Evolutionary conservation across 2,797 vertebrate genomes (phyloP).

Genomic region (Lates japonicus): DNA sequence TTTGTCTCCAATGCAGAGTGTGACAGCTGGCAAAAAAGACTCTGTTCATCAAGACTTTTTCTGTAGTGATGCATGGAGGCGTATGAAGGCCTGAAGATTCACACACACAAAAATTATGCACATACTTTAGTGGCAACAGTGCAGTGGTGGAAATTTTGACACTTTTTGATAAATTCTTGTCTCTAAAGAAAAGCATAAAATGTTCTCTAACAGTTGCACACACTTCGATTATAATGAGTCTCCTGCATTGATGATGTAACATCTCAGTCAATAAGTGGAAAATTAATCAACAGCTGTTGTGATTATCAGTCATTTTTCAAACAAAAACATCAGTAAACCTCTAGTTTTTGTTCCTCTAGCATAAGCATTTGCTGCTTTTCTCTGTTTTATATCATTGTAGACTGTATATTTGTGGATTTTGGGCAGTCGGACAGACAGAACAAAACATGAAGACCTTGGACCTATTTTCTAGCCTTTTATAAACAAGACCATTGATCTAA

Average conservation of each 20-base stretch:
- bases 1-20: slow-evolving; percentile 51
- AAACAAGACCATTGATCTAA: background rate
- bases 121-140: slow-evolving; percentile 26
- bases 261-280: background rate
- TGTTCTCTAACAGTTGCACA: background rate
- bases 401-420: background rate
- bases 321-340: background rate
- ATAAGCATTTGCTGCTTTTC: background rate
- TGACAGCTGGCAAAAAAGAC: slow-evolving; percentile 66
- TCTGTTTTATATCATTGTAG: background rate
- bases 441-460: background rate
- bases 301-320: background rate
- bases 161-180: background rate
- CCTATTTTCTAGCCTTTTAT: background rate
- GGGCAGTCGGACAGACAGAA: too few species aligned
- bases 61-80: slow-evolving; percentile 45
- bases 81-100: slow-evolving; percentile 29
- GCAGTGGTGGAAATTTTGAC: slow-evolving; percentile 6
- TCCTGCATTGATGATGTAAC: background rate
- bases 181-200: background rate
- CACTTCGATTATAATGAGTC: background rate
- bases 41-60: slow-evolving; percentile 44
- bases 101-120: slow-evolving; percentile 31
- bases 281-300: background rate
- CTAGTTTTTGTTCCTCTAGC: too few species aligned